Evolutionary conservation across 2,797 vertebrate genomes (phyloP), one percentile per base, ranked within the genome.

Genomic region (Miichthys miiuy): DNA sequence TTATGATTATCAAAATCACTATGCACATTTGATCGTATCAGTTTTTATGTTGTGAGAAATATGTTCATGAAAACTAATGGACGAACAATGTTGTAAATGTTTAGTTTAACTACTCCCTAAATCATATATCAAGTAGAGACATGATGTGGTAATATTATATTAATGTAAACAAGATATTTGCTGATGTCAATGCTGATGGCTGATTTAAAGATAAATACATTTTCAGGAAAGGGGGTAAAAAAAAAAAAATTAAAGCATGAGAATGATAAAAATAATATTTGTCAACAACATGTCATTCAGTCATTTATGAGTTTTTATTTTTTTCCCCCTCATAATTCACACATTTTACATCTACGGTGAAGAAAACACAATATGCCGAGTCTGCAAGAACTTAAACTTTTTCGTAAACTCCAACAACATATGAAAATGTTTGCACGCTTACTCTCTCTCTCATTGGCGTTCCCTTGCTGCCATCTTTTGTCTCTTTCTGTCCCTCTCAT

Each of bases 391-490:
- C 44, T 68, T 12, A 27, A 48, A 57, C 48, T 34, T 64, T 67
- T 42, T 34, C 48, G 12, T 9, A 38, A 23, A 46, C 42, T 27
- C 50, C 18, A n/a, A 5, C 0, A 44, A 0, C 38, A 47, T 17
- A 10, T 21, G 23, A 12, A 64, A 8, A 60, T 71, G 20, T 12
- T 38, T 30, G 66, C 6, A 41, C 50, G 17, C 6, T 16, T 11
- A 38, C 50, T 77, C n/a, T 65, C 23, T 51, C 20, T 60, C 55
- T 47, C 52, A 91, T 81, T 72, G 23, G 82, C 1, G 88, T 85
- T 94, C 86, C 0, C 25, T 89, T 92, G 82, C 95, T 94, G 93
- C 94, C 94, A 87, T 93, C 92, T 94, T 89, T 93, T 87, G 93
- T 93, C 85, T 89, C 86, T 0, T 58, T 71, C 64, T 72, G 87